Conservation (phyloP, 2,113 vertebrate species). For the Manacus vitellinus region DNA sequence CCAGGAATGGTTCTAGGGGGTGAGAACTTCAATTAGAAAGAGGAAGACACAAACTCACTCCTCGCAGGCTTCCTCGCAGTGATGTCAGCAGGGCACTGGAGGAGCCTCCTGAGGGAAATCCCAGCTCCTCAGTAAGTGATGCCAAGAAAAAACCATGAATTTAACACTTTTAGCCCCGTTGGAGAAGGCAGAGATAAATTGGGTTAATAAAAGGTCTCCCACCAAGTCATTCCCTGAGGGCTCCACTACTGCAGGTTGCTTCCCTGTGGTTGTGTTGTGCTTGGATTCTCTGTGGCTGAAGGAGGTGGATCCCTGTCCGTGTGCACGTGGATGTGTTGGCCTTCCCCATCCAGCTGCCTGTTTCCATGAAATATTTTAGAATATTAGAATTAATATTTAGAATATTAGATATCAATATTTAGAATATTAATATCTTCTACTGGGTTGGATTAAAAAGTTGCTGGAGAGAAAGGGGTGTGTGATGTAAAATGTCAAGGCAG, state of each 20-base stretch:
- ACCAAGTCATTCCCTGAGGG: background rate
- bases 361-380: background rate
- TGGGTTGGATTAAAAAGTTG: background rate
- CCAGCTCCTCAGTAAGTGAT: background rate
- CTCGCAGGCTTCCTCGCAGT: constrained; percentile 42
- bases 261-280: background rate
- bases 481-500: background rate
- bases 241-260: background rate
- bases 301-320: background rate
- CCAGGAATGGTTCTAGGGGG: background rate
- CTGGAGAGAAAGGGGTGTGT: background rate
- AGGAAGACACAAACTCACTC: constrained; percentile 38
- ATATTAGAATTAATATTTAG: no score
- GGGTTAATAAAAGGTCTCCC: background rate
- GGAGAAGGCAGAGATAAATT: background rate
- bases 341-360: background rate
- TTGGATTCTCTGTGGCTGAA: background rate
- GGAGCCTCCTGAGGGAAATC: constrained; percentile 58
- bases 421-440: background rate
- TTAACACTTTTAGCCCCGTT: background rate
- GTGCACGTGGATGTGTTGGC: background rate
- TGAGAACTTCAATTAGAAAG: constrained; percentile 48
- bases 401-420: no score
- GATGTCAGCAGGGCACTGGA: constrained; percentile 30
- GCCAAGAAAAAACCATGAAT: background rate